phyloP scores from a whole-genome alignment of 2,888 invertebrate genomes.

The Oxytorus armatus region DNA sequence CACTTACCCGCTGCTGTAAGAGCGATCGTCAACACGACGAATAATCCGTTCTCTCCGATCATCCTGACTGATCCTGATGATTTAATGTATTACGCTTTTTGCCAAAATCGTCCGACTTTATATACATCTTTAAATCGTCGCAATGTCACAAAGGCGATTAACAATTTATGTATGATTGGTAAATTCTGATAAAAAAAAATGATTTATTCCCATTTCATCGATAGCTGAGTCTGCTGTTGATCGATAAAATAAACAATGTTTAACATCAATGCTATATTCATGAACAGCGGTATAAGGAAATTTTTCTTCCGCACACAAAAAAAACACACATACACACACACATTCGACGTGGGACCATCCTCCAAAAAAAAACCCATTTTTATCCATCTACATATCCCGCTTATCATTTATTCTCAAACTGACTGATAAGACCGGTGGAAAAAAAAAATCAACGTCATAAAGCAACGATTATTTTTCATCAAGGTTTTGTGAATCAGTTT shows the following conservation, averaged over 20 bases:
- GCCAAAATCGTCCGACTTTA: not conserved
- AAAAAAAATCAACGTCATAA: not conserved
- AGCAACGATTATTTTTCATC: too few relatives aligned
- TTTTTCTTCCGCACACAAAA: not conserved
- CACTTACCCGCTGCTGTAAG: constrained; percentile 28
- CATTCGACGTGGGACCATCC: not conserved
- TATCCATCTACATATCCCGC: too few relatives aligned
- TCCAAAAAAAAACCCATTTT: too few relatives aligned
- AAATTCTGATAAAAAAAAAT: constrained; percentile 12
- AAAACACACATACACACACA: too few relatives aligned
- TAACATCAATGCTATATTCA: not conserved
- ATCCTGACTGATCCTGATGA: constrained; percentile 11
- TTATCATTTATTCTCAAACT: not conserved
- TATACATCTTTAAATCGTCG: constrained; percentile 8
- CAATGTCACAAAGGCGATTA: not conserved
- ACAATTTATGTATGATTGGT: too few relatives aligned
- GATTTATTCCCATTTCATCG: not conserved
- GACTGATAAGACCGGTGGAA: not conserved
- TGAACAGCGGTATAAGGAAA: not conserved
- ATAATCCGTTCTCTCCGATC: constrained; percentile 23
- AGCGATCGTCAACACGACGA: constrained; percentile 15
- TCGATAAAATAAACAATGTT: constrained; percentile 20
- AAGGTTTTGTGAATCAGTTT: not conserved
- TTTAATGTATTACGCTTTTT: not conserved
- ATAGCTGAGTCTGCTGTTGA: constrained; percentile 9